Evolutionary conservation across 53 echinoderm and acorn worm species (phyloP).

Genomic region (Stichopus horrens): DNA sequence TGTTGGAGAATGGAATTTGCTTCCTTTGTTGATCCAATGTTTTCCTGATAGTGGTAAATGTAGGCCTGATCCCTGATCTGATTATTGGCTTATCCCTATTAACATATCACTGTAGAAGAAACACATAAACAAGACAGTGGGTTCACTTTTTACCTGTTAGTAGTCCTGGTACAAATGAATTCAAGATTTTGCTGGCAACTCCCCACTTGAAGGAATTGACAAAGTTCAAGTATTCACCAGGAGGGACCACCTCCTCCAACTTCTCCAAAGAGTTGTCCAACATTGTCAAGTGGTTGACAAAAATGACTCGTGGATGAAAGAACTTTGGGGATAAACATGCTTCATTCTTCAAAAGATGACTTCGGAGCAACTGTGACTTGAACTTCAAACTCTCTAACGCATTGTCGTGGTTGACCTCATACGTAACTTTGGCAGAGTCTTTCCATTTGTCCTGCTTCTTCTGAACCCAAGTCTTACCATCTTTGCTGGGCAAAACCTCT

Average conservation of each 20-base stretch:
- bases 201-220: slow-evolving; percentile 70
- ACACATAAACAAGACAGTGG: too few relatives aligned
- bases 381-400: slow-evolving; percentile 60
- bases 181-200: slow-evolving; percentile 69
- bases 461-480: slow-evolving; percentile 86
- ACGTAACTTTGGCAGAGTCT: slow-evolving; percentile 63
- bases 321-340: slow-evolving; percentile 75
- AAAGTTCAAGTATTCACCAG: slow-evolving; percentile 60
- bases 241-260: slow-evolving; percentile 69
- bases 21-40: too few relatives aligned
- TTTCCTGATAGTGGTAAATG: too few relatives aligned
- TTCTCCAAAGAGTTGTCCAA: slow-evolving; percentile 59
- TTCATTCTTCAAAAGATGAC: slow-evolving; percentile 74
- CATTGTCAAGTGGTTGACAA: slow-evolving; percentile 66
- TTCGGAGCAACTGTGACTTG: slow-evolving; percentile 83
- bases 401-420: slow-evolving; percentile 71
- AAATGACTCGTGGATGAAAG: slow-evolving; percentile 83
- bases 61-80: too few relatives aligned
- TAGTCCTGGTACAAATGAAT: slow-evolving; percentile 82
- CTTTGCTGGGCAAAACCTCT: slow-evolving; percentile 61
- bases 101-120: too few relatives aligned
- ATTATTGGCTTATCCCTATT: too few relatives aligned
- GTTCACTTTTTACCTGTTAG: slow-evolving; percentile 65
- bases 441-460: slow-evolving; percentile 54
- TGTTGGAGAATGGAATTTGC: too few relatives aligned